Conservation (phyloP, 2,797 vertebrate species). For the Amblyopsis hoosieri region DNA sequence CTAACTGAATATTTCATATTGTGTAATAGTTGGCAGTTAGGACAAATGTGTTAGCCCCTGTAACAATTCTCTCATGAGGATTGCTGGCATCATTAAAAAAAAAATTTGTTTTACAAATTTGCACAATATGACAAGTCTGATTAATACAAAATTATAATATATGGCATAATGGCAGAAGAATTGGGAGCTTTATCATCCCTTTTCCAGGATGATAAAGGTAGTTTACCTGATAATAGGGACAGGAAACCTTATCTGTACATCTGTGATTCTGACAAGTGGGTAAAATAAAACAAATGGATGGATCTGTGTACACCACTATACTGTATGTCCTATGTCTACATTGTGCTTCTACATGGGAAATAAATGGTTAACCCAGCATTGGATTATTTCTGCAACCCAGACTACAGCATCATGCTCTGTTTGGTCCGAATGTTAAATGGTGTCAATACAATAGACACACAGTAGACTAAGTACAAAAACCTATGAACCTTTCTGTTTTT, state of each 20-base stretch:
- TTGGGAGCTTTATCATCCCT: slow-evolving; percentile 20
- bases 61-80: neutral
- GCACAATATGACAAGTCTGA: neutral
- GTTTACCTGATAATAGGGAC: slow-evolving; percentile 23
- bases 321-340: slow-evolving; percentile 65
- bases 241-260: no score
- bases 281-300: slow-evolving; percentile 33
- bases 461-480: no score
- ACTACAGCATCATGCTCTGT: slow-evolving; percentile 57
- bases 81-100: neutral
- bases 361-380: slow-evolving; percentile 57
- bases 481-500: no score
- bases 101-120: neutral
- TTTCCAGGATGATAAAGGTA: slow-evolving; percentile 1
- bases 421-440: slow-evolving; percentile 75
- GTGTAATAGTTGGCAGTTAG: neutral
- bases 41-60: no score
- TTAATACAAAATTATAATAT: slow-evolving; percentile 9
- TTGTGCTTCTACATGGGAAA: slow-evolving; percentile 71
- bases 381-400: slow-evolving; percentile 56
- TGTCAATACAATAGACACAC: slow-evolving; percentile 64
- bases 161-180: slow-evolving; percentile 15
- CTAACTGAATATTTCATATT: slow-evolving; percentile 2
- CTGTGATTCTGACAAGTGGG: slow-evolving; percentile 1
- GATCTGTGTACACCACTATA: slow-evolving; percentile 63